A percentile compares a stretch with the other conserved stretches of the same genome.
Conservation (phyloP, 1,140 invertebrate species). For the Lamellibrachia luymesi region DNA sequence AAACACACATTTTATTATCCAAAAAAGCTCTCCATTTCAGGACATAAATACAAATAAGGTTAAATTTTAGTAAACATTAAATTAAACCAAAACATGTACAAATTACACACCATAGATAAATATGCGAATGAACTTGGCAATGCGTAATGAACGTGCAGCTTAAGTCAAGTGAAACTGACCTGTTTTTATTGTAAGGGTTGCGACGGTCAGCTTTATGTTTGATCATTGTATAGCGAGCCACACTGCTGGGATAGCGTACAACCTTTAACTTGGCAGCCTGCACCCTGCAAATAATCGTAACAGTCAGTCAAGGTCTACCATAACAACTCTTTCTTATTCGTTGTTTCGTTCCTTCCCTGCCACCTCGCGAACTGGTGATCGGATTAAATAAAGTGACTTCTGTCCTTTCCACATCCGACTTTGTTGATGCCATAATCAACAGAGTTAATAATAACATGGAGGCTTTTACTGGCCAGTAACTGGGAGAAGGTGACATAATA, state of each 20-base stretch:
- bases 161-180: constrained; percentile 11
- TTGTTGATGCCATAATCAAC: too few species aligned
- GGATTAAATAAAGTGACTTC: too few species aligned
- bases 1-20: not conserved
- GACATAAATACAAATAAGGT: not conserved
- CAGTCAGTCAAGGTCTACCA: not conserved
- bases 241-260: constrained; percentile 77
- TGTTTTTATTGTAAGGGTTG: constrained; percentile 63
- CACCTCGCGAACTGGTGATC: too few species aligned
- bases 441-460: too few species aligned
- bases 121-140: not conserved
- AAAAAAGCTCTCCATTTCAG: not conserved
- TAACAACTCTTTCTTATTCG: too few species aligned
- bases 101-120: not conserved
- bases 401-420: too few species aligned
- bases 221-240: constrained; percentile 88
- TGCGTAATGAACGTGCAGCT: not conserved
- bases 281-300: constrained; percentile 11
- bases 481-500: too few species aligned
- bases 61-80: too few species aligned
- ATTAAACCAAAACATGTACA: not conserved
- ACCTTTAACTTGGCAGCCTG: constrained; percentile 22
- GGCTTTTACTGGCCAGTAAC: too few species aligned
- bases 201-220: constrained; percentile 83
- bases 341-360: too few species aligned